A percentile compares a stretch with the other conserved stretches of the same genome.
Conservation (phyloP, 2,797 vertebrate genomes). For the Erpetoichthys calabaricus region DNA sequence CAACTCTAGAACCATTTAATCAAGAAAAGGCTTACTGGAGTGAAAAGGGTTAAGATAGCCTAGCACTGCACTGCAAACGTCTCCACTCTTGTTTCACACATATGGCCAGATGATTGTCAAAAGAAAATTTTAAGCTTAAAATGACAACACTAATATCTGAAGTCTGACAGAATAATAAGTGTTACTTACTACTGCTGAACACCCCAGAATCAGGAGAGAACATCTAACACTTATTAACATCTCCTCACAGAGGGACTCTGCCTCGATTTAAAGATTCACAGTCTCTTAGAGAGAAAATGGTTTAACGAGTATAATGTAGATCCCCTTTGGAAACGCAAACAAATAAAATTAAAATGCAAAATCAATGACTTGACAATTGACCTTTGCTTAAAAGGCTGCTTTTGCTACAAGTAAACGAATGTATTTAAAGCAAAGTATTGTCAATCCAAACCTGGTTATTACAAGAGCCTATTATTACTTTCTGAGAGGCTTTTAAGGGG, state of each 20-base stretch:
- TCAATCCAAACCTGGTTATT: slow-evolving; percentile 30
- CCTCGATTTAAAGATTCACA: slow-evolving; percentile 32
- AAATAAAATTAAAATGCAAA: slow-evolving; percentile 41
- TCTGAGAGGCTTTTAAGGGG: slow-evolving; percentile 17
- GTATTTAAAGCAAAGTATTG: slow-evolving; percentile 33
- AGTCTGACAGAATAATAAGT: slow-evolving; percentile 43
- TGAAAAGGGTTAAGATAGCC: no score
- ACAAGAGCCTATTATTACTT: slow-evolving; percentile 21
- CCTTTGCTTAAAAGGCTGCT: slow-evolving; percentile 34
- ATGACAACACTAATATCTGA: slow-evolving; percentile 37
- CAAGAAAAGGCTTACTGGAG: no score
- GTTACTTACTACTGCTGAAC: slow-evolving; percentile 37
- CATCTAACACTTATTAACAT: slow-evolving; percentile 52
- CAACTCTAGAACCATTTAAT: no score
- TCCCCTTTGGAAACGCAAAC: slow-evolving; percentile 31
- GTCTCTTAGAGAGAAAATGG: slow-evolving; percentile 34
- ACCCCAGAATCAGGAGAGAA: slow-evolving; percentile 28
- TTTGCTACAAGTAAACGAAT: slow-evolving; percentile 24
- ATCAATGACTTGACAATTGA: slow-evolving; percentile 37
- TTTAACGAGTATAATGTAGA: slow-evolving; percentile 30
- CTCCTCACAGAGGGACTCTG: slow-evolving; percentile 27
- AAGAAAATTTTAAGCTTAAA: slow-evolving; percentile 8
- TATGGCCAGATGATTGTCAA: no score
- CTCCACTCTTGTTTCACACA: no score
- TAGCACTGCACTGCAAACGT: no score